Evolutionary conservation across 2,888 invertebrate genomes (phyloP), one percentile per base, ranked within the genome.

Genomic region (Erpobdella octoculata): DNA sequence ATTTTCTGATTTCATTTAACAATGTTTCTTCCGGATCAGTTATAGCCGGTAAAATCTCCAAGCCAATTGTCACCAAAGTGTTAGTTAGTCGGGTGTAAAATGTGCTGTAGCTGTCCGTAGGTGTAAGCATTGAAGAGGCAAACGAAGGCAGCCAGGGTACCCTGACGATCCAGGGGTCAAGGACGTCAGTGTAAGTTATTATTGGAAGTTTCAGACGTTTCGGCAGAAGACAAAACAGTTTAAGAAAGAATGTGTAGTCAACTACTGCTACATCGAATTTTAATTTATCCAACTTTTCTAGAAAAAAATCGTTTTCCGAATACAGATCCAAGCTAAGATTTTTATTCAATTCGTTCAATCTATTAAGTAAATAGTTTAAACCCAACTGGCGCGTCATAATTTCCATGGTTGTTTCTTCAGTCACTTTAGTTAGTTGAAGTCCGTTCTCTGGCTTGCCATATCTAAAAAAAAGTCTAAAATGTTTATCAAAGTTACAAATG

Each of bases 201-300:
- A 46, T 65, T 6, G 72, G 72, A 31, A 73, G 36, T 31, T 66
- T 62, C 12, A 73, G 36, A 3, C 70, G 33, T 25, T 65, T 48
- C 12, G 72, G 70, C 4, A 73, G 48, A 5, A 73, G 41, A 15
- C 36, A n/a, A 18, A 35, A n/a, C 31, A 25, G 18, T 9, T 37
- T 70, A 5, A 38, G 3, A 25, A 73, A 64, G 31, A 70, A 28
- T 25, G 37, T 6, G 38, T 12, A 25, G 21, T 65, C 72, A 0
- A 73, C 66, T n/a, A 73, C 48, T 8, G 65, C 70, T 4, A 70
- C 21, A 37, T 73, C 72, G 37, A 70, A 58, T 8, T 70, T 70
- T n/a, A 35, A 12, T 12, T 36, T 28, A 0, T n/a, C 25, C 72
- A 73, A 33, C 25, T 35, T 33, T 12, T 53, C 72, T 3, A 72